A percentile compares a stretch with the other conserved stretches of the same genome.
Evolutionary conservation across 2,888 invertebrate species (phyloP).

Genomic region (Athalia rosae): DNA sequence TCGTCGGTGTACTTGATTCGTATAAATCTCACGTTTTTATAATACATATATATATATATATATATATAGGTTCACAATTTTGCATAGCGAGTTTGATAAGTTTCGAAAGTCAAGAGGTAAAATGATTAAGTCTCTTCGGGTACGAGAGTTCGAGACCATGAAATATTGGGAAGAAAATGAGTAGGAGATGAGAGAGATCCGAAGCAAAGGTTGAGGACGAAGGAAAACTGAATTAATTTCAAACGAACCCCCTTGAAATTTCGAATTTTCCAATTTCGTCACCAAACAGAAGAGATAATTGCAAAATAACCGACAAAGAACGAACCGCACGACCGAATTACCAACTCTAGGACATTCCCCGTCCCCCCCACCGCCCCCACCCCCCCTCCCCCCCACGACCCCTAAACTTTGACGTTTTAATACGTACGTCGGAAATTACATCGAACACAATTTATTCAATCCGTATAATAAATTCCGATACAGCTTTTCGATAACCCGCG

Average conservation of each 20-base stretch:
- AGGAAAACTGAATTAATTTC: neutral
- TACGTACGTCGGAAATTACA: too few relatives aligned
- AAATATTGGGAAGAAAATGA: neutral
- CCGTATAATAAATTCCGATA: too few relatives aligned
- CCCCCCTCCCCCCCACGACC: too few relatives aligned
- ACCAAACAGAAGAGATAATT: conserved; percentile 15
- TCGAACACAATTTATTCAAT: too few relatives aligned
- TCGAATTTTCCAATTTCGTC: neutral
- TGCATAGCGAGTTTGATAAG: conserved; percentile 34
- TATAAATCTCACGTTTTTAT: conserved; percentile 28
- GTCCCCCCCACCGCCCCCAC: too few relatives aligned
- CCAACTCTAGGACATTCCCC: too few relatives aligned
- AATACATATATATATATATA: too few relatives aligned
- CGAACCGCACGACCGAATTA: neutral
- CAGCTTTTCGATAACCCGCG: too few relatives aligned
- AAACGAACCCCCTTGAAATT: neutral
- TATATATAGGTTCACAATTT: conserved; percentile 11
- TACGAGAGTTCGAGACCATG: neutral
- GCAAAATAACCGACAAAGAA: neutral
- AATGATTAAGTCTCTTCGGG: conserved; percentile 9
- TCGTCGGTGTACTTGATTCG: conserved; percentile 1
- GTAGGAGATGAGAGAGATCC: neutral
- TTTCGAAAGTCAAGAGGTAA: conserved; percentile 18
- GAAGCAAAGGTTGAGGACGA: too few relatives aligned
- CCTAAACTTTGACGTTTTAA: too few relatives aligned